Base-by-base conservation (phyloP, 2,797 vertebrate species). In the Mastacembelus armatus region DNA sequence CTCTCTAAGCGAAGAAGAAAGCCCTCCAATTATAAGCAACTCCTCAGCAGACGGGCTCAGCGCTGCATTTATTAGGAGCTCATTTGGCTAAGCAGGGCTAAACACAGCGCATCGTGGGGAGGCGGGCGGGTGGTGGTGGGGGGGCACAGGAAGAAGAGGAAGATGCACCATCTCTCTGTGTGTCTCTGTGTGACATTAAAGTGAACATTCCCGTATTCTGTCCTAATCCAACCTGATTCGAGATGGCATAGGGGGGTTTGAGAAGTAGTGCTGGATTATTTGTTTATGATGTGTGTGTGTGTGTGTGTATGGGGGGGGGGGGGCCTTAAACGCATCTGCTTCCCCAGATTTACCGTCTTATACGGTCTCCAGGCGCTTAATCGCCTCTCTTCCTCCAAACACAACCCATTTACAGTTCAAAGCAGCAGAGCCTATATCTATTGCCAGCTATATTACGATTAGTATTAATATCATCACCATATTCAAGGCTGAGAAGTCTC, bases 31-130 rank as follows among this genome's bases (percentile, higher is more conserved):
- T 91, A 93, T 91, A 86, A 80, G 77, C 61, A 32, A 77, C 84
- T 83, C 63, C 83, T 85, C 80, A 80, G 84, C 77, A 83, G 84
- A 89, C 80, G 51, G 89, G 88, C 86, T 91, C 88, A 85, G 84
- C 75, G 69, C 84, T 78, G 90, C 88, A 90, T 92, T 93, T 93
- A 92, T 93, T 92, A 93, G 91, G 86, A 89, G 88, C 89, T 93
- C 90, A 93, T 93, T 94, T 92, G 88, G 89, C 91, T 93, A 93
- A 93, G 92, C 92, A 71, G 88, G 85, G 88, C 91, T 93, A 90
- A 93, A 92, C 85, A 85, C 89, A 74, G 55, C 26, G 62, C 83
- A 77, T 74, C 50, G 60, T 18, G 57, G 62, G 69, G 72, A 64
- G 67, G 72, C 36, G 42, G 61, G 66, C 3, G 33, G 45, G 10